Percentiles rank a stretch among this genome's conserved stretches.
These are phyloP conservation scores for Helicoverpa armigera DNA, from an alignment of 1,140 invertebrate species.

Conservation along the genomic window DNA sequence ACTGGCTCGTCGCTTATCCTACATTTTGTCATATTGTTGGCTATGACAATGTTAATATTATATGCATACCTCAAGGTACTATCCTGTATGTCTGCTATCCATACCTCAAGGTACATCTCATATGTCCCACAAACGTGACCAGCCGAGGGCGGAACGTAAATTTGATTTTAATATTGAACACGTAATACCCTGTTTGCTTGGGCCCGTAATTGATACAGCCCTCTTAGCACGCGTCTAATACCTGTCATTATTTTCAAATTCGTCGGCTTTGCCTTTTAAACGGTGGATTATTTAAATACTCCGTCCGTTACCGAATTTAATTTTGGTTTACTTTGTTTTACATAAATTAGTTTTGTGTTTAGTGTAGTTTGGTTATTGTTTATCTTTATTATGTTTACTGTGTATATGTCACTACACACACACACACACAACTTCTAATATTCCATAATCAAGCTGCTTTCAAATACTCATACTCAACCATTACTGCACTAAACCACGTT, in stretches of 20 bases:
- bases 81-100: too few species aligned
- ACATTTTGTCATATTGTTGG: too few species aligned
- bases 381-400: not conserved
- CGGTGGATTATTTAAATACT: conserved; percentile 71
- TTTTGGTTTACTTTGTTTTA: conserved; percentile 43
- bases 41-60: too few species aligned
- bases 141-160: conserved; percentile 73
- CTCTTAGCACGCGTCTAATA: conserved; percentile 78
- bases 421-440: too few species aligned
- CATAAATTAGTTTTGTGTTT: conserved; percentile 35
- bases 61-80: too few species aligned
- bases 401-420: too few species aligned
- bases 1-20: too few species aligned
- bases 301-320: conserved; percentile 43
- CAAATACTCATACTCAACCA: not conserved
- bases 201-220: conserved; percentile 80
- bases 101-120: conserved; percentile 36
- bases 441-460: too few species aligned
- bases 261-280: conserved; percentile 72
- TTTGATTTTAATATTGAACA: conserved; percentile 84
- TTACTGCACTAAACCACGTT: not conserved
- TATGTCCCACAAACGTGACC: conserved; percentile 45
- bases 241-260: conserved; percentile 84
- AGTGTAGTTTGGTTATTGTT: not conserved
- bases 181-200: conserved; percentile 79